Conservation (phyloP, 2,797 vertebrate genomes). For the Glossophaga mutica region DNA sequence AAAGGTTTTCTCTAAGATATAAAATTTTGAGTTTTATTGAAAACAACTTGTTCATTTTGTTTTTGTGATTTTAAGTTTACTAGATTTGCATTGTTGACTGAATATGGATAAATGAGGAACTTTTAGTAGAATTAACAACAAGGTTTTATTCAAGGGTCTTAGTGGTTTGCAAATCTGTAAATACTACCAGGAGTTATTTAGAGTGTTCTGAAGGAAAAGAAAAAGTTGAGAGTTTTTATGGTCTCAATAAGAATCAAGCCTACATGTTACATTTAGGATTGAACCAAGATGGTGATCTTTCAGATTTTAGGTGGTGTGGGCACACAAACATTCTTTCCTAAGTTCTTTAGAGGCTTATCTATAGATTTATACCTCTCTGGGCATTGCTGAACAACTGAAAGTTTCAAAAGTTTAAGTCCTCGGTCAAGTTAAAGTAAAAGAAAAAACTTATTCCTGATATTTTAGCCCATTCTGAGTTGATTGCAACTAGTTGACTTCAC, state of each 20-base stretch:
- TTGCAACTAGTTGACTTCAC: not conserved
- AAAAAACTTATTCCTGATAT: not conserved
- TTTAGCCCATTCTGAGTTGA: not conserved
- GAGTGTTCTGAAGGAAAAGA: not conserved
- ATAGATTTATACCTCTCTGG: not conserved
- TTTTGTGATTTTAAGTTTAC: not conserved
- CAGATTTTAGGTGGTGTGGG: not conserved
- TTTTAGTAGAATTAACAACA: not conserved
- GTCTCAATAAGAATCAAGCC: not conserved
- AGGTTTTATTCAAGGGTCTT: not conserved
- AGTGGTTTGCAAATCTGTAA: not conserved
- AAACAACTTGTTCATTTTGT: not conserved
- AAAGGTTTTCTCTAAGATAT: not conserved
- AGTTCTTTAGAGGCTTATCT: not conserved
- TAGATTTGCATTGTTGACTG: not conserved
- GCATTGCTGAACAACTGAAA: not conserved
- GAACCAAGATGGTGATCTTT: not conserved
- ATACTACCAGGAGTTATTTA: not conserved
- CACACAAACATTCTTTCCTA: not conserved
- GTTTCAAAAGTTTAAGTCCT: not conserved
- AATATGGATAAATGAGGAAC: not conserved
- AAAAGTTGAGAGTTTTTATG: not conserved
- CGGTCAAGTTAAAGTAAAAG: not conserved
- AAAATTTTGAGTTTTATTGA: not conserved
- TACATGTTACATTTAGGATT: not conserved